Evolutionary conservation across 2,888 invertebrate genomes (phyloP).

Genomic region (Drosophila algonquin): DNA sequence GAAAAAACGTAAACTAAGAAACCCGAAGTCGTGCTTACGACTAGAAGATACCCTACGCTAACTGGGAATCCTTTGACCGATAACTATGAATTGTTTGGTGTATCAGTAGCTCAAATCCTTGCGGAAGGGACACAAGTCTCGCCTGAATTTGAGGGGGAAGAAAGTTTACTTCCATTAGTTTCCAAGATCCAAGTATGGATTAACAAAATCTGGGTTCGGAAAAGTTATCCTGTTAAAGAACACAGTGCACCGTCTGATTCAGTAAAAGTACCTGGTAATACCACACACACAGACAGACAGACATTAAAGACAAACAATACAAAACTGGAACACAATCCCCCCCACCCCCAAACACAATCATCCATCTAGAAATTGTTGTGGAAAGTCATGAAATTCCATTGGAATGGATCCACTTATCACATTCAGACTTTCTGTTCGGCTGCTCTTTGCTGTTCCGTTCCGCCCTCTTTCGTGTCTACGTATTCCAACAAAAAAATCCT

Average conservation of each 20-base stretch:
- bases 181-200: not conserved
- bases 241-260: too few species aligned
- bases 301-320: not conserved
- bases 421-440: constrained; percentile 48
- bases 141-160: not conserved
- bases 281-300: not conserved
- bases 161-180: not conserved
- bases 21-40: not conserved
- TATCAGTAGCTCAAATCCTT: too few species aligned
- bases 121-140: not conserved
- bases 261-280: constrained; percentile 17
- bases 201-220: not conserved
- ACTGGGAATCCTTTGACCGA: not conserved
- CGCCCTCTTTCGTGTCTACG: not conserved
- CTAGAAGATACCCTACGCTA: not conserved
- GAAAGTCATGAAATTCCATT: constrained; percentile 34
- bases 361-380: constrained; percentile 9
- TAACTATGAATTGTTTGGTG: too few species aligned
- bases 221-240: not conserved
- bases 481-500: constrained; percentile 3
- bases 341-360: not conserved
- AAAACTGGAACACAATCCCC: not conserved
- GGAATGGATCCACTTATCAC: constrained; percentile 29
- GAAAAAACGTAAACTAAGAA: not conserved
- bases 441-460: not conserved